These are phyloP conservation scores for Acanthurus leucopareius DNA, from an alignment of 2,797 vertebrate species.

Conservation along the genomic window DNA sequence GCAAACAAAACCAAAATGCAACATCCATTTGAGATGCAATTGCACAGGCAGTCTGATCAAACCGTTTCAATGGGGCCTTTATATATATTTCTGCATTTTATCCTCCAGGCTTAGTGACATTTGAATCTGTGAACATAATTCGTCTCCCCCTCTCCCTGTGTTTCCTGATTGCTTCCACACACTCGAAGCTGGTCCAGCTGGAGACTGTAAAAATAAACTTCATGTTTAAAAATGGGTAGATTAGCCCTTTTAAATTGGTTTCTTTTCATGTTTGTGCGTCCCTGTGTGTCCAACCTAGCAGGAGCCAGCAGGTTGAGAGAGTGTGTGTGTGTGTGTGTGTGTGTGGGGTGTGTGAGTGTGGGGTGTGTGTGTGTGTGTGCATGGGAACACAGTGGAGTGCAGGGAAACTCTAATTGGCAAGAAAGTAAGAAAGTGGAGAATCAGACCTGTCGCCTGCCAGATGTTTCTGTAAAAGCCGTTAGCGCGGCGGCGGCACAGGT, in stretches of 20 bases:
- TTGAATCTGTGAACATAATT: constrained; percentile 66
- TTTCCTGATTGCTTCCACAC: constrained; percentile 83
- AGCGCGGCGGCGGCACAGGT: constrained; percentile 45
- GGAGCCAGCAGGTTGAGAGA: constrained; percentile 63
- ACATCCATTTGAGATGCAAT: constrained; percentile 62
- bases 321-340: constrained; percentile 18
- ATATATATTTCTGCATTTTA: constrained; percentile 52
- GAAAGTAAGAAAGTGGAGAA: constrained; percentile 54
- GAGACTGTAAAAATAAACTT: constrained; percentile 87
- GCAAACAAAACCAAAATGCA: constrained; percentile 66
- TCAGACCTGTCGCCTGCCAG: constrained; percentile 75
- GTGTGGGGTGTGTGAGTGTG: constrained; percentile 21
- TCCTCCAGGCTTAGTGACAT: constrained; percentile 67
- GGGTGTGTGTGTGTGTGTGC: constrained; percentile 23
- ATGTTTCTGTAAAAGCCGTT: constrained; percentile 79
- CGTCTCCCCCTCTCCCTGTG: constrained; percentile 13
- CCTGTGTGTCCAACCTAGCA: constrained; percentile 67
- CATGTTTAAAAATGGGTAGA: constrained; percentile 81
- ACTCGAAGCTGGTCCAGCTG: constrained; percentile 80
- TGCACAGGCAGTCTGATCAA: constrained; percentile 48
- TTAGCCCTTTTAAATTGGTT: constrained; percentile 82
- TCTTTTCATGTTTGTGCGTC: constrained; percentile 81
- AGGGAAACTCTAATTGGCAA: constrained; percentile 78
- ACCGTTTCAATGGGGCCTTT: constrained; percentile 58
- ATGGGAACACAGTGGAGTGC: constrained; percentile 49